phyloP scores from a whole-genome alignment of 2,113 vertebrate genomes.

The Passer montanus region DNA sequence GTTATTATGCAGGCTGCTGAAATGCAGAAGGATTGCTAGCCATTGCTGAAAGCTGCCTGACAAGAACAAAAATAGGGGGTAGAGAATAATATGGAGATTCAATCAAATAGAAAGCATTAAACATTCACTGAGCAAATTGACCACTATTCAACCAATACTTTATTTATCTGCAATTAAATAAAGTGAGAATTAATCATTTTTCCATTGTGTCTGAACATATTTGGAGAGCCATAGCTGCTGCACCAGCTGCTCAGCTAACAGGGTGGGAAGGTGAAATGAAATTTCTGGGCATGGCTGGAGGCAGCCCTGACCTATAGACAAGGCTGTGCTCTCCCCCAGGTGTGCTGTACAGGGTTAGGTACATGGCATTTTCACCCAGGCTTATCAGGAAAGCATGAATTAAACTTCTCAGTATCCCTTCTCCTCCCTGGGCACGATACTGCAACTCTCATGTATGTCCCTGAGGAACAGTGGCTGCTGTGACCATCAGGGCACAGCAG shows the following conservation, averaged over 20 bases:
- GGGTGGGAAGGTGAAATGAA: not conserved
- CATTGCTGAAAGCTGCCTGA: not conserved
- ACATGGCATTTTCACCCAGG: not conserved
- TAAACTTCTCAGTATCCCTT: not conserved
- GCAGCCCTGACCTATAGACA: accelerated
- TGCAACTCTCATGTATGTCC: accelerated
- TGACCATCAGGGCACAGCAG: not conserved
- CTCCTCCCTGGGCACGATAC: not conserved
- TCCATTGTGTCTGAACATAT: not conserved
- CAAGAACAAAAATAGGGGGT: not conserved
- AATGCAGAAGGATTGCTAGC: not conserved
- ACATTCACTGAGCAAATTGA: not conserved
- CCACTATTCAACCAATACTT: not conserved
- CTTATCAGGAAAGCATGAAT: not conserved
- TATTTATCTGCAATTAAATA: constrained; percentile 12
- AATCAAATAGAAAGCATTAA: constrained; percentile 12
- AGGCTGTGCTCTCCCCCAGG: accelerated
- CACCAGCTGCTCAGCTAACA: not conserved
- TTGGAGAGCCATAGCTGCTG: not conserved
- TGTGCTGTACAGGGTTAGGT: not conserved
- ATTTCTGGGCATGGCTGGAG: not conserved
- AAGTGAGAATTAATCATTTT: not conserved
- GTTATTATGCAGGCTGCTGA: not conserved
- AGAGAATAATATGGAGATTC: not conserved
- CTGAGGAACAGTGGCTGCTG: not conserved